phyloP scores from a whole-genome alignment of 2,797 vertebrate genomes.

The Spondyliosoma cantharus region DNA sequence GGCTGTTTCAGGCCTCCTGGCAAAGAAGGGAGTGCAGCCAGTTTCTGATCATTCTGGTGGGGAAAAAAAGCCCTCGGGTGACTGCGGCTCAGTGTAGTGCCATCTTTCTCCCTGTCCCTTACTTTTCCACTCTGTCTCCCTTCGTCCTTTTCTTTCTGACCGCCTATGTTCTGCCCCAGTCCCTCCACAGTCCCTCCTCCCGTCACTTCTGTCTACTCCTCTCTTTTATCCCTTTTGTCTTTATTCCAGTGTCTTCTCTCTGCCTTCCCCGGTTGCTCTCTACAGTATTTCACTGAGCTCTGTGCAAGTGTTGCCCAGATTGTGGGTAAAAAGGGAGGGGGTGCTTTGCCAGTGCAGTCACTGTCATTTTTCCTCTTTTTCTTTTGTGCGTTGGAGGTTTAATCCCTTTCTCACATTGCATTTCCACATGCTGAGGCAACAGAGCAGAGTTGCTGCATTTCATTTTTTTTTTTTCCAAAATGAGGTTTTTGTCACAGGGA shows the following conservation, averaged over 20 bases:
- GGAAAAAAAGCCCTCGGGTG: slow-evolving; percentile 55
- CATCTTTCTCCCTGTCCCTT: slow-evolving; percentile 51
- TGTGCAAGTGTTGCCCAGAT: slow-evolving; percentile 48
- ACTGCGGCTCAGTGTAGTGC: slow-evolving; percentile 50
- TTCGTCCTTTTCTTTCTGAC: slow-evolving; percentile 44
- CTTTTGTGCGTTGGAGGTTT: slow-evolving; percentile 69
- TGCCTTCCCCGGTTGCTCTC: slow-evolving; percentile 44
- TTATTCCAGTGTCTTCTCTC: slow-evolving; percentile 28
- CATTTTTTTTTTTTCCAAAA: slow-evolving; percentile 45
- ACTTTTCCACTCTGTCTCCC: slow-evolving; percentile 66
- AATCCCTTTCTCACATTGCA: slow-evolving; percentile 76
- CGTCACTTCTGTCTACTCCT: slow-evolving; percentile 36
- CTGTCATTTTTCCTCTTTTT: slow-evolving; percentile 62
- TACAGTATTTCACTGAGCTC: slow-evolving; percentile 64
- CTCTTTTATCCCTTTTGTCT: slow-evolving; percentile 41
- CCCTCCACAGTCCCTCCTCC: slow-evolving; percentile 25
- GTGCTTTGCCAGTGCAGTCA: slow-evolving; percentile 54
- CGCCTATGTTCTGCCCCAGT: slow-evolving; percentile 33
- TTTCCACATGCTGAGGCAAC: slow-evolving; percentile 72
- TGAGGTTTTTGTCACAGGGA: slow-evolving; percentile 56
- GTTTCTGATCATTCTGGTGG: slow-evolving; percentile 66
- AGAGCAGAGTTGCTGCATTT: slow-evolving; percentile 46
- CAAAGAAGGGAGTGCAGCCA: slow-evolving; percentile 59
- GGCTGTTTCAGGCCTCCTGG: slow-evolving; percentile 63
- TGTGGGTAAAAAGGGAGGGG: slow-evolving; percentile 47